These are phyloP conservation scores for Hucho hucho DNA, from an alignment of 2,113 vertebrate species.

Conservation along the genomic window DNA sequence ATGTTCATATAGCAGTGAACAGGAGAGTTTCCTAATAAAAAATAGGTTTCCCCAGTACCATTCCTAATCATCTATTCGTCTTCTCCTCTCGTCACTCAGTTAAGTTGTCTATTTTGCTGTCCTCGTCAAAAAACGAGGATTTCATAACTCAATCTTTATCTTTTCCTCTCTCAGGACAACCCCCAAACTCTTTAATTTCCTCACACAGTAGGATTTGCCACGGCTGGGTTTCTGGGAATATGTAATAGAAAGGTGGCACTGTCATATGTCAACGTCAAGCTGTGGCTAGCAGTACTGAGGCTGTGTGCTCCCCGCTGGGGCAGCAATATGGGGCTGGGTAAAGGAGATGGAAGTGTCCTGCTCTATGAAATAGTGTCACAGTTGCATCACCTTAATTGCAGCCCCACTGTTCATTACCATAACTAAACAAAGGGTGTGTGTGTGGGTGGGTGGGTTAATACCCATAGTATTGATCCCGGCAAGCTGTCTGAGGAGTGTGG, in stretches of 20 bases:
- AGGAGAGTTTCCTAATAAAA: background rate
- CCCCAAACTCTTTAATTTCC: conserved; percentile 19
- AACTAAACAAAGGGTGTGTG: background rate
- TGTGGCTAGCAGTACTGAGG: background rate
- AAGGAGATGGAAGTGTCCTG: background rate
- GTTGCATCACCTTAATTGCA: conserved; percentile 5
- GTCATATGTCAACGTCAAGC: conserved; percentile 1
- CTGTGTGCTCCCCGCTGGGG: background rate
- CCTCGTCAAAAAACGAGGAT: conserved; percentile 5
- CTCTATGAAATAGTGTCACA: conserved; percentile 3
- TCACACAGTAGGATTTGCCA: conserved; percentile 3
- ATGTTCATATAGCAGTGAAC: no score
- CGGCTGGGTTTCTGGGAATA: conserved; percentile 1
- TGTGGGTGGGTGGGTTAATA: no score
- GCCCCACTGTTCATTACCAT: conserved; percentile 1
- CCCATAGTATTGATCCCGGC: no score
- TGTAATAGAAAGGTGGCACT: conserved; percentile 9
- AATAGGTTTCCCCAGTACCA: background rate
- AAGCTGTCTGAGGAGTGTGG: background rate
- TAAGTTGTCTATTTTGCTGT: conserved; percentile 6
- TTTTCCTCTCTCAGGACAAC: conserved; percentile 7
- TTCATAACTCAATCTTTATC: conserved; percentile 10
- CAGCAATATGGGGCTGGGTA: background rate
- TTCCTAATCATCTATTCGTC: conserved; percentile 3
- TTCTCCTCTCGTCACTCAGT: background rate